Percentiles rank a stretch among this genome's conserved stretches.
phyloP scores from a whole-genome alignment of 2,888 invertebrate genomes.

The Monochamus alternatus region DNA sequence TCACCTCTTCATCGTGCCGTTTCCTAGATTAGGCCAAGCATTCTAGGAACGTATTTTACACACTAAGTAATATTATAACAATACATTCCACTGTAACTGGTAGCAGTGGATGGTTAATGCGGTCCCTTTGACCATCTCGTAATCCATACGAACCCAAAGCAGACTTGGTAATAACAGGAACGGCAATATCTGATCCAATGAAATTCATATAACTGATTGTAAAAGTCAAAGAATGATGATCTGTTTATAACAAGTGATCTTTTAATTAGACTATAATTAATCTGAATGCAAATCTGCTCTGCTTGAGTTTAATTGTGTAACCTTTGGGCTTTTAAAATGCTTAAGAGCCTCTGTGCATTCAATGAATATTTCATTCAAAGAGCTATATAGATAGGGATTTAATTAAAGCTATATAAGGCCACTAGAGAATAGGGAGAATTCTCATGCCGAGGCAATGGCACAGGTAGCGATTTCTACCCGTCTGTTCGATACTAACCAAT shows the following conservation, averaged over 20 bases:
- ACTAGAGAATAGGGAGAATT: constrained; percentile 56
- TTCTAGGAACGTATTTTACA: constrained; percentile 27
- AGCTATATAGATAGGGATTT: constrained; percentile 60
- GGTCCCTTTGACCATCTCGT: constrained; percentile 4
- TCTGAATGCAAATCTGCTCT: constrained; percentile 34
- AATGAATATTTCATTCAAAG: constrained; percentile 44
- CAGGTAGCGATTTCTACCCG: constrained; percentile 37
- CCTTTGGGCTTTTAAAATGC: constrained; percentile 38
- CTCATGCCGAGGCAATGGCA: constrained; percentile 26
- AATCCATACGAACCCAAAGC: constrained; percentile 12
- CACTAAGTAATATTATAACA: constrained; percentile 12
- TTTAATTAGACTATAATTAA: constrained; percentile 31
- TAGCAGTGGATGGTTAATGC: constrained; percentile 14
- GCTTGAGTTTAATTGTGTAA: constrained; percentile 41
- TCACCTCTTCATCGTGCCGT: constrained; percentile 16
- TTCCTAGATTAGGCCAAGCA: constrained; percentile 26
- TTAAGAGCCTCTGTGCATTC: constrained; percentile 41
- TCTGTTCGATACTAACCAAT: constrained; percentile 57
- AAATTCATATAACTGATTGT: background rate
- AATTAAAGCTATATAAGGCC: constrained; percentile 62
- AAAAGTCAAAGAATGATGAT: constrained; percentile 23
- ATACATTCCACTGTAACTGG: constrained; percentile 12
- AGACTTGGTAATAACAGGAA: constrained; percentile 6
- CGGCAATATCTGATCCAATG: background rate
- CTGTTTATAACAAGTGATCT: constrained; percentile 33